Conservation (phyloP, 2,888 invertebrate species). For the Pardosa pseudoannulata region DNA sequence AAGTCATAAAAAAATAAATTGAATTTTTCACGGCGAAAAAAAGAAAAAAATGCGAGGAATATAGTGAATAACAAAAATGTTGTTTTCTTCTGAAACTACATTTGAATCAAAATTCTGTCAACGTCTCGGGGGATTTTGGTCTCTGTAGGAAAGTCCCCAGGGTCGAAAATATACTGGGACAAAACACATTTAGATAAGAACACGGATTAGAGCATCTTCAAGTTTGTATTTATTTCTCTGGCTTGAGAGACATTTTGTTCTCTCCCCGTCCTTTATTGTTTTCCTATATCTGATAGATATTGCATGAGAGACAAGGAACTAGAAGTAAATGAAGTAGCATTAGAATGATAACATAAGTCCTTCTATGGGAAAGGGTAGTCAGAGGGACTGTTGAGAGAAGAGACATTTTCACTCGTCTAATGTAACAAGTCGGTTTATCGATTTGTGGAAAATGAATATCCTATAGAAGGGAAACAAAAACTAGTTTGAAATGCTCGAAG, state of each 20-base stretch:
- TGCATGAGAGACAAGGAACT: constrained; percentile 24
- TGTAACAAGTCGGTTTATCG: no score
- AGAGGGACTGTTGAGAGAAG: no score
- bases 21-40: no score
- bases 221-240: constrained; percentile 58
- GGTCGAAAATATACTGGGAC: constrained; percentile 61
- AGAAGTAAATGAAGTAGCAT: background rate
- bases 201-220: constrained; percentile 68
- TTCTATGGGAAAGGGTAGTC: no score
- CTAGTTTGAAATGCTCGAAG: no score
- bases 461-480: no score
- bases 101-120: background rate
- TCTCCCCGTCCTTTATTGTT: constrained; percentile 26
- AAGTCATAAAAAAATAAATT: no score
- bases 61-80: constrained; percentile 35
- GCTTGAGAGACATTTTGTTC: background rate
- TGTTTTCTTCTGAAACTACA: background rate
- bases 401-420: no score
- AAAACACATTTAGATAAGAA: constrained; percentile 69
- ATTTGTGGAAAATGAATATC: no score
- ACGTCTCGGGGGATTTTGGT: background rate
- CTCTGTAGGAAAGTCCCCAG: constrained; percentile 39
- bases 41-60: no score
- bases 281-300: constrained; percentile 21
- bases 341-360: no score